Conservation (phyloP, 2,888 invertebrate species). For the Cheilosia scutellata region DNA sequence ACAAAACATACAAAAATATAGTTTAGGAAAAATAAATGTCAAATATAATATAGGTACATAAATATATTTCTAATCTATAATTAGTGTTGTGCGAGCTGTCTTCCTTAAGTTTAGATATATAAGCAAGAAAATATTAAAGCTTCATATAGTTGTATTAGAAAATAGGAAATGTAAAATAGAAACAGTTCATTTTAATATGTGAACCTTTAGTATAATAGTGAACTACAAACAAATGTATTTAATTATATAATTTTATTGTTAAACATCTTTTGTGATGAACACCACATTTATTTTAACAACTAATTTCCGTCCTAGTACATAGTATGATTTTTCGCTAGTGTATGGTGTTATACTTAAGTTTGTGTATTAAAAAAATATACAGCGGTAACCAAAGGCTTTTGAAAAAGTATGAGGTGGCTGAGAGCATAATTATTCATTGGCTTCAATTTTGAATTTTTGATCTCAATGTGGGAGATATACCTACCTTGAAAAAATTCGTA, state of each 20-base stretch:
- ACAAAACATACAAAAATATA: constrained; percentile 58
- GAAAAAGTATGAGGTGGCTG: no score
- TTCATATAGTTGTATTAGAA: constrained; percentile 32
- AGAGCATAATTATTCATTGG: no score
- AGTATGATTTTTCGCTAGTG: background rate
- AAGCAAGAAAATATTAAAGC: constrained; percentile 58
- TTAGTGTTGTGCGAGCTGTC: constrained; percentile 77
- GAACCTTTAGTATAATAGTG: constrained; percentile 1
- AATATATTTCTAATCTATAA: constrained; percentile 77
- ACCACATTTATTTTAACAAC: background rate
- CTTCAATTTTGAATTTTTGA: no score
- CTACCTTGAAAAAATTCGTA: no score
- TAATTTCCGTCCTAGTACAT: constrained; percentile 30
- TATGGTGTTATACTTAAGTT: background rate
- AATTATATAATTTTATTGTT: background rate
- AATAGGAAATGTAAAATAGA: constrained; percentile 38
- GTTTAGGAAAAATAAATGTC: constrained; percentile 55
- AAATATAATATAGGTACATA: constrained; percentile 22
- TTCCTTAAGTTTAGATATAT: constrained; percentile 78
- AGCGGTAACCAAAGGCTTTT: no score
- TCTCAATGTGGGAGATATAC: no score
- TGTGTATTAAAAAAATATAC: background rate
- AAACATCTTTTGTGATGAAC: background rate
- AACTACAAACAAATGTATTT: background rate
- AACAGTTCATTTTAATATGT: constrained; percentile 67